phyloP scores from a whole-genome alignment of 2,888 invertebrate species.

The Bibio marci region DNA sequence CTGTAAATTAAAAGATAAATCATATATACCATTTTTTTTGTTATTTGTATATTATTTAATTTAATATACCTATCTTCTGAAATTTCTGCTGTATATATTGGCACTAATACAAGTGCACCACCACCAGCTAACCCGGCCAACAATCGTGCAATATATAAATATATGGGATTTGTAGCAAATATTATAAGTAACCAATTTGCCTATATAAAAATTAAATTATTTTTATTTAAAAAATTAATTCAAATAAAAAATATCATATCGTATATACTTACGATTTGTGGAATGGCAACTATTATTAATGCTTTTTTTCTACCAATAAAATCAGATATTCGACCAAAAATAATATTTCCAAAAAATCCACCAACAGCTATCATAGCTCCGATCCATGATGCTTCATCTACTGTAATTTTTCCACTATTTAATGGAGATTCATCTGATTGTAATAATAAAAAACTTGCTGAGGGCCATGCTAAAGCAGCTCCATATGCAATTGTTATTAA shows the following conservation, averaged over 20 bases:
- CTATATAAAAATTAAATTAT: too few relatives aligned
- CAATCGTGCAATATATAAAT: conserved; percentile 5
- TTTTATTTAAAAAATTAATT: too few relatives aligned
- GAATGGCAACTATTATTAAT: not conserved
- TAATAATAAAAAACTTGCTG: not conserved
- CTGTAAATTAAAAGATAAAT: conserved; percentile 11
- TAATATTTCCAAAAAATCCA: not conserved
- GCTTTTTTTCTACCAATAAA: not conserved
- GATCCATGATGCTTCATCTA: not conserved
- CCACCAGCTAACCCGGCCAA: conserved; percentile 7
- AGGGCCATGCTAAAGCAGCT: not conserved
- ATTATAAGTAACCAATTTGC: conserved; percentile 7
- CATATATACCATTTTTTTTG: not conserved
- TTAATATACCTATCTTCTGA: conserved; percentile 19
- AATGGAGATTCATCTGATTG: not conserved
- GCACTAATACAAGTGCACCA: conserved; percentile 4
- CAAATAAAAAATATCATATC: not conserved
- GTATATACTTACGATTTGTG: not conserved
- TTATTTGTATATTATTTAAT: too few relatives aligned
- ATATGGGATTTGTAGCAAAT: conserved; percentile 3
- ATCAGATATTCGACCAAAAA: not conserved
- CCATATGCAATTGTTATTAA: conserved; percentile 4
- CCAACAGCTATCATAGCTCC: not conserved
- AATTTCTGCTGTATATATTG: conserved; percentile 15
- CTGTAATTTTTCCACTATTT: not conserved